Percentiles rank a stretch among this genome's conserved stretches.
Conservation (phyloP, 2,888 invertebrate species). For the Piscicola geometra region DNA sequence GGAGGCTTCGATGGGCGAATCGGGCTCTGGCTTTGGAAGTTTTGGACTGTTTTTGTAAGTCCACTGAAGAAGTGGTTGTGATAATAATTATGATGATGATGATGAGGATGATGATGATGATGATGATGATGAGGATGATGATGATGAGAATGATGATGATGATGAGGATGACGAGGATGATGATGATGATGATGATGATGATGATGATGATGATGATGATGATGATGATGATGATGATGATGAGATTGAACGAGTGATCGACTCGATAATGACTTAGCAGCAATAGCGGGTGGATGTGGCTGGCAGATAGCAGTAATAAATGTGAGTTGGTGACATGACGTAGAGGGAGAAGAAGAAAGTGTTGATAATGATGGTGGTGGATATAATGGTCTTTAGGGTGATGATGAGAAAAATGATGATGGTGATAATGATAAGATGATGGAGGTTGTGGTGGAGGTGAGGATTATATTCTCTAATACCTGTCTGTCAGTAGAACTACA, state of each 20-base stretch:
- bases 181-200: conserved; percentile 8
- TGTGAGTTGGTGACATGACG: too few species aligned
- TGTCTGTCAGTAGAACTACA: neutral
- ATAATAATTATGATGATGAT: too few species aligned
- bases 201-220: conserved; percentile 24
- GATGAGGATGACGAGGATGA: too few species aligned
- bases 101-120: too few species aligned
- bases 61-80: conserved; percentile 14
- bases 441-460: neutral
- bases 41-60: conserved; percentile 33
- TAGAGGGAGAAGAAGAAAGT: too few species aligned
- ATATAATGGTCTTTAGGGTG: neutral
- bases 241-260: too few species aligned
- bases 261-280: too few species aligned
- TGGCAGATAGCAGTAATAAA: too few species aligned
- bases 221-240: conserved; percentile 34
- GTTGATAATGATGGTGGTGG: too few species aligned
- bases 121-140: too few species aligned
- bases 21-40: conserved; percentile 35
- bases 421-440: neutral
- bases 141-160: too few species aligned
- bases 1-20: conserved; percentile 33
- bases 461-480: conserved; percentile 1
- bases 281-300: too few species aligned
- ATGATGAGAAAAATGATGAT: neutral